Evolutionary conservation across 2,888 invertebrate genomes (phyloP).

Genomic region (Anaspis maculata): DNA sequence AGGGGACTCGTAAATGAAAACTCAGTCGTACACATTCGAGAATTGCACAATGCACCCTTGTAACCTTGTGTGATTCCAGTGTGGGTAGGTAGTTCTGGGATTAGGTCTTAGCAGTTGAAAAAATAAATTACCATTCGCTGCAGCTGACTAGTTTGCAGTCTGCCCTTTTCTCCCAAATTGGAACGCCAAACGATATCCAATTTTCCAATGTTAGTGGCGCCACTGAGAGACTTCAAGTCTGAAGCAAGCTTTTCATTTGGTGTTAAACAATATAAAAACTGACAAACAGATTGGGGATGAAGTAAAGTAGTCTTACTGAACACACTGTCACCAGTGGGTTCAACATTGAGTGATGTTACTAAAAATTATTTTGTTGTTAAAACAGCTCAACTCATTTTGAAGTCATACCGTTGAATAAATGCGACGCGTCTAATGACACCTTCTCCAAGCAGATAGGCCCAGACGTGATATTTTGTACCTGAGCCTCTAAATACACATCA

Average conservation of each 20-base stretch:
- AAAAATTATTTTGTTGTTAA: slow-evolving; percentile 14
- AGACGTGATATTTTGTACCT: slow-evolving; percentile 86
- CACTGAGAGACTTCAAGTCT: slow-evolving; percentile 70
- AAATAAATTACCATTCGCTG: slow-evolving; percentile 68
- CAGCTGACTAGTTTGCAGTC: slow-evolving; percentile 90
- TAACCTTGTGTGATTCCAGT: no score
- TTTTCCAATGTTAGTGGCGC: slow-evolving; percentile 87
- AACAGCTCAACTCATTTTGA: no score
- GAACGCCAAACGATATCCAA: slow-evolving; percentile 98
- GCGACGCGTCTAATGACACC: slow-evolving; percentile 87
- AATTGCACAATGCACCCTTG: no score
- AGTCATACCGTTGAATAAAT: slow-evolving; percentile 66
- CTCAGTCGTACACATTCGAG: no score
- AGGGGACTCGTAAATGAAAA: no score
- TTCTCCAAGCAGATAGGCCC: slow-evolving; percentile 90
- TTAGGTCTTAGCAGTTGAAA: no score
- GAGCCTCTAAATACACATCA: slow-evolving; percentile 65
- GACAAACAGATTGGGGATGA: slow-evolving; percentile 84
- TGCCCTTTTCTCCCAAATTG: slow-evolving; percentile 92
- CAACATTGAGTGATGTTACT: slow-evolving; percentile 66
- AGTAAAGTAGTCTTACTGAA: slow-evolving; percentile 74
- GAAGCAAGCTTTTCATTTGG: slow-evolving; percentile 68
- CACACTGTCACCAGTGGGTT: slow-evolving; percentile 58
- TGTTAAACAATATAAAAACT: slow-evolving; percentile 88
- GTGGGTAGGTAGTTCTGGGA: no score